Evolutionary conservation across 2,888 invertebrate genomes (phyloP).

Genomic region (Drosophila gaucha): DNA sequence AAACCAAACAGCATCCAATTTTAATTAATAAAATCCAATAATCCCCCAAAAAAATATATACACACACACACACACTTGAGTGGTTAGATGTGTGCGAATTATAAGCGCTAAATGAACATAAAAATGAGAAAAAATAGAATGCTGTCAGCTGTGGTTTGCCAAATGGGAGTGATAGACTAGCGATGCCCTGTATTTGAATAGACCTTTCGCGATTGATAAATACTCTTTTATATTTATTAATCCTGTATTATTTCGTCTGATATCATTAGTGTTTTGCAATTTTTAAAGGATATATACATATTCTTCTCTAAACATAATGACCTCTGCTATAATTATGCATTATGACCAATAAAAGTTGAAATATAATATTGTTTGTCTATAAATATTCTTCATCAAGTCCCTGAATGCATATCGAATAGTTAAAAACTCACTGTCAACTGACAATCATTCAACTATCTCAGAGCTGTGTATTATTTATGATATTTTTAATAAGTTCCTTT

Average conservation of each 20-base stretch:
- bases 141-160: neutral
- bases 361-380: neutral
- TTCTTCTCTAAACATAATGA: too few relatives aligned
- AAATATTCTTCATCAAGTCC: neutral
- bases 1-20: constrained; percentile 56
- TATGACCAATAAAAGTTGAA: too few relatives aligned
- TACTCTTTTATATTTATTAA: neutral
- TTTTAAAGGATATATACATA: too few relatives aligned
- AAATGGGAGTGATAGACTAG: neutral
- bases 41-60: constrained; percentile 32
- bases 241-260: too few relatives aligned
- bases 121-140: constrained; percentile 20
- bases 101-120: constrained; percentile 40
- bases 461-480: neutral
- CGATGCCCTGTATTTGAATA: neutral
- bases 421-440: neutral
- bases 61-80: constrained; percentile 19
- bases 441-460: neutral
- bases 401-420: neutral
- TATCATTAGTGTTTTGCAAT: too few relatives aligned
- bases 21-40: constrained; percentile 75
- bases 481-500: neutral
- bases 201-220: too few relatives aligned
- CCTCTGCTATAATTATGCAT: too few relatives aligned
- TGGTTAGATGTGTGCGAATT: constrained; percentile 44